Evolutionary conservation across 2,888 invertebrate species (phyloP).

Genomic region (Pediacus dermestoides): DNA sequence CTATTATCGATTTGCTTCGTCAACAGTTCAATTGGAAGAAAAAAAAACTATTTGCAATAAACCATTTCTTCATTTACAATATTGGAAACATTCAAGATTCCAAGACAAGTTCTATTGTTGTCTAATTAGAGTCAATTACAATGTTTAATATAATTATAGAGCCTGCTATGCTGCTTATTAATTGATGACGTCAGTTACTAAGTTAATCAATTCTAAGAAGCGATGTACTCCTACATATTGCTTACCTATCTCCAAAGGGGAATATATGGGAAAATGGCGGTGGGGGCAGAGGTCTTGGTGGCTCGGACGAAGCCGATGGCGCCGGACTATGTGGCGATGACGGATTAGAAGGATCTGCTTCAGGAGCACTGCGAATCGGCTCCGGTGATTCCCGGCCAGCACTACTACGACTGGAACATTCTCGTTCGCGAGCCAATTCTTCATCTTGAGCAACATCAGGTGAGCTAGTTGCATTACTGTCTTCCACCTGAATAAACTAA

Average conservation of each 20-base stretch:
- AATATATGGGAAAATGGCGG: conserved; percentile 67
- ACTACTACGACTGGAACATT: conserved; percentile 46
- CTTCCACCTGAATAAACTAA: conserved; percentile 34
- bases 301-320: conserved; percentile 58
- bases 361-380: conserved; percentile 30
- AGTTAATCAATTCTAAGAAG: too few relatives aligned
- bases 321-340: conserved; percentile 55
- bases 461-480: conserved; percentile 39
- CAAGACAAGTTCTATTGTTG: conserved; percentile 14
- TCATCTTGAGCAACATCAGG: conserved; percentile 42
- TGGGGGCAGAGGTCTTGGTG: conserved; percentile 55
- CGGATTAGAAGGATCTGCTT: conserved; percentile 41
- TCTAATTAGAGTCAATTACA: conserved; percentile 28
- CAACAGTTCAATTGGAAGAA: too few relatives aligned
- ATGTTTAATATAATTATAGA: conserved; percentile 33
- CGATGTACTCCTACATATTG: too few relatives aligned
- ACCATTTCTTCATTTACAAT: background rate
- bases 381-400: conserved; percentile 37
- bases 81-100: background rate
- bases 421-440: conserved; percentile 37
- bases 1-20: too few relatives aligned
- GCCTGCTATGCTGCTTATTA: conserved; percentile 24
- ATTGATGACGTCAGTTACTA: conserved; percentile 33
- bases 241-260: conserved; percentile 59
- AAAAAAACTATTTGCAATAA: too few relatives aligned